Percentiles rank a stretch among this genome's conserved stretches.
Conservation (phyloP, 64 coral and sea anemone species). For the Acropora tenuis region DNA sequence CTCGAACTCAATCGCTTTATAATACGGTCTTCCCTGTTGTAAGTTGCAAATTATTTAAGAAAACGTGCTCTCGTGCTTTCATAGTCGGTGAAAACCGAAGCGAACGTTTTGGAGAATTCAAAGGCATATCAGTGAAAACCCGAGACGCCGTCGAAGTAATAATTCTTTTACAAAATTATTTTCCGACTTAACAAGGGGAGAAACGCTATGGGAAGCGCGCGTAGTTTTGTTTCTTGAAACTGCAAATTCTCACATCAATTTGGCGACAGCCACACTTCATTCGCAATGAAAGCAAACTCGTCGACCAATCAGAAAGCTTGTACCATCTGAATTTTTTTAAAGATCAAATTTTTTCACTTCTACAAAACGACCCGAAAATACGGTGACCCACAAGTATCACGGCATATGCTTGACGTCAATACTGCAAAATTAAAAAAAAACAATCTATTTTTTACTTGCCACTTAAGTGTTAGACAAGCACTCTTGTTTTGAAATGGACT, state of each 20-base stretch:
- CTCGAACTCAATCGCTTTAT: too few relatives aligned
- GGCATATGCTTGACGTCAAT: too few relatives aligned
- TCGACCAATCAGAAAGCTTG: background rate
- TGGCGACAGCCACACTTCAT: background rate
- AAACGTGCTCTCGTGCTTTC: too few relatives aligned
- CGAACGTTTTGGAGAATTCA: slow-evolving; percentile 15
- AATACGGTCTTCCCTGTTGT: too few relatives aligned
- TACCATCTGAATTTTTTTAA: background rate
- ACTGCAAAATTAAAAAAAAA: too few relatives aligned
- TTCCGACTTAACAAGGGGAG: slow-evolving; percentile 1
- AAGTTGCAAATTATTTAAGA: too few relatives aligned
- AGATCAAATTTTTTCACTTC: background rate
- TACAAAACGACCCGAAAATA: slow-evolving; percentile 10
- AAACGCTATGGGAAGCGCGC: background rate
- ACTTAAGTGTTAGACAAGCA: too few relatives aligned
- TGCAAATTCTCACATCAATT: background rate
- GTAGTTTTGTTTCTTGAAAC: background rate
- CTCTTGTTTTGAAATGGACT: too few relatives aligned
- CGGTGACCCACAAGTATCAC: too few relatives aligned
- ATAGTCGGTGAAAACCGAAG: too few relatives aligned
- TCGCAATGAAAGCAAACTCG: background rate
- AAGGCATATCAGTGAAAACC: slow-evolving; percentile 10
- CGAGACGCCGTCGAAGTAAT: background rate
- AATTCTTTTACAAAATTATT: slow-evolving; percentile 15
- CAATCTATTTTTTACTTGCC: too few relatives aligned